Conservation (phyloP, 53 echinoderm and acorn worm genomes). For the Holothuria scabra region DNA sequence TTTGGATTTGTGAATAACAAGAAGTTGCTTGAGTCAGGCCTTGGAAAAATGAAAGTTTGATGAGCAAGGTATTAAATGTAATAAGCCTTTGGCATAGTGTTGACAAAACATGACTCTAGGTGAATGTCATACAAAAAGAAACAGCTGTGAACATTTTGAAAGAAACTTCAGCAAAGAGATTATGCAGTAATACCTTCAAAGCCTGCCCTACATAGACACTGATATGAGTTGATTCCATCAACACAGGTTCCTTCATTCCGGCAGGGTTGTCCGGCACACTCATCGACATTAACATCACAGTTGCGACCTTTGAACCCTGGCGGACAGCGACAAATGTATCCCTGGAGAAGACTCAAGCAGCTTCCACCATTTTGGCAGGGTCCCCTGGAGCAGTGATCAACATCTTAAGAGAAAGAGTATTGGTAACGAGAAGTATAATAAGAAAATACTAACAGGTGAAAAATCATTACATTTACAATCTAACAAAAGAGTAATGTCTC, state of each 20-base stretch:
- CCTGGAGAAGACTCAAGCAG: constrained; percentile 62
- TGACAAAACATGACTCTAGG: too few species aligned
- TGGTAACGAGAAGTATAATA: too few species aligned
- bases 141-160: neutral
- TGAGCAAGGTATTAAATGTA: too few species aligned
- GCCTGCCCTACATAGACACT: constrained; percentile 59
- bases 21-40: too few species aligned
- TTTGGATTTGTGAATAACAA: too few species aligned
- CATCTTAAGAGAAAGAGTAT: constrained; percentile 40
- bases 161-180: neutral
- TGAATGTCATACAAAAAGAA: neutral
- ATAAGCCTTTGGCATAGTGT: too few species aligned
- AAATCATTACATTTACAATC: too few species aligned
- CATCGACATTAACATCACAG: constrained; percentile 69
- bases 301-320: constrained; percentile 64
- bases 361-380: constrained; percentile 69
- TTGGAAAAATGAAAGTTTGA: too few species aligned
- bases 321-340: constrained; percentile 66
- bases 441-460: too few species aligned
- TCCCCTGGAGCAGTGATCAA: constrained; percentile 58
- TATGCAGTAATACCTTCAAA: constrained; percentile 53
- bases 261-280: constrained; percentile 61
- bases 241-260: constrained; percentile 65
- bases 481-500: too few species aligned
- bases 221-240: constrained; percentile 52